phyloP scores from a whole-genome alignment of 2,888 invertebrate species.

The Odontocerum albicorne region DNA sequence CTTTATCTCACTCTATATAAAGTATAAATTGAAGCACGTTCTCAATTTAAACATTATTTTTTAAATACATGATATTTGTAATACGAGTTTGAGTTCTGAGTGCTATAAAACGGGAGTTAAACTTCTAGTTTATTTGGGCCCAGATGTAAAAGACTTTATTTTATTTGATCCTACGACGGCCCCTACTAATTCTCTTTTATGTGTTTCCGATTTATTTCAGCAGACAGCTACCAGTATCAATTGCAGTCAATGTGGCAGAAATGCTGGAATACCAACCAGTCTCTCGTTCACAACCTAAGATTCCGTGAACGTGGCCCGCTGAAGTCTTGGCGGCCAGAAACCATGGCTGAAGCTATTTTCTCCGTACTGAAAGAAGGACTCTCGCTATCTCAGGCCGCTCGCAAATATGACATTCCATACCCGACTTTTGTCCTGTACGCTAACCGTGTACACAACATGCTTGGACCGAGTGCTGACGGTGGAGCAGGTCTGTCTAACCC shows the following conservation, averaged over 20 bases:
- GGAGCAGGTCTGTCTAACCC: conserved; percentile 75
- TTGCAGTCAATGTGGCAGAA: conserved; percentile 95
- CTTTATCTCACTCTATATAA: no score
- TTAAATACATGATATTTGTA: no score
- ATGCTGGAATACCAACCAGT: conserved; percentile 93
- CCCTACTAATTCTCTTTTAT: no score
- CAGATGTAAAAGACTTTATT: no score
- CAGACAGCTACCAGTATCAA: conserved; percentile 95
- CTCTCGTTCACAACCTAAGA: conserved; percentile 85
- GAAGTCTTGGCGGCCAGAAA: conserved; percentile 92
- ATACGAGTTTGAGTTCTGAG: no score
- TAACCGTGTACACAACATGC: conserved; percentile 91
- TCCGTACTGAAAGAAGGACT: conserved; percentile 89
- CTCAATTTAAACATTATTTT: no score
- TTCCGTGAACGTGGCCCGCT: conserved; percentile 91
- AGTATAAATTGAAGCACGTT: no score
- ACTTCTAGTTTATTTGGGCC: no score
- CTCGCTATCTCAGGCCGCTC: conserved; percentile 85
- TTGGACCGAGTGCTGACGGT: conserved; percentile 89
- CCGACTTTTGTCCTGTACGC: conserved; percentile 93
- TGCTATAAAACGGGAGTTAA: no score
- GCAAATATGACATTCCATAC: conserved; percentile 93
- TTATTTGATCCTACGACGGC: no score
- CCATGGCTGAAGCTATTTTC: conserved; percentile 94
- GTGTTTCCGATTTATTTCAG: conserved; percentile 61